These are phyloP conservation scores for Agrochola circellaris DNA, from an alignment of 2,888 invertebrate genomes.

Conservation along the genomic window DNA sequence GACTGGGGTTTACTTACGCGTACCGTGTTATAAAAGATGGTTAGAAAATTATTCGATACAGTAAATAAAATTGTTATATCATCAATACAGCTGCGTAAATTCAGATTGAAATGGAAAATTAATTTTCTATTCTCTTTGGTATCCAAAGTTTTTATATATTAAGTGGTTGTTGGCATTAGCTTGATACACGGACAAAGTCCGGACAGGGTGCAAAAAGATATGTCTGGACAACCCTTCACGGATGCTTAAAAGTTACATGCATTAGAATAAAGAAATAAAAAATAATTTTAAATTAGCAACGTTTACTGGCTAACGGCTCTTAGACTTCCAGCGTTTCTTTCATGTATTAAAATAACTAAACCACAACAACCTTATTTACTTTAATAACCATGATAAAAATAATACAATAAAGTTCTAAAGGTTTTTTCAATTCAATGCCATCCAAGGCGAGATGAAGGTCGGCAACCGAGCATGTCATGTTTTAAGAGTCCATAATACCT, in stretches of 20 bases:
- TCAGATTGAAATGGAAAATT: neutral
- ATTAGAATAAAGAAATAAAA: neutral
- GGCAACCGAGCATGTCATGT: neutral
- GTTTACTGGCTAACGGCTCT: neutral
- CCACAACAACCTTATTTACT: neutral
- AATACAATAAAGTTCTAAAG: neutral
- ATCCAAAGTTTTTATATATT: neutral
- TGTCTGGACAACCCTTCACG: neutral
- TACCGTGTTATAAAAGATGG: slow-evolving; percentile 6
- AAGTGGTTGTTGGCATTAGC: neutral
- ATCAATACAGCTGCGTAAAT: neutral
- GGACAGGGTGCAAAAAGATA: neutral
- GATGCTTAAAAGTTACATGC: neutral
- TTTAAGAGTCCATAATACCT: neutral
- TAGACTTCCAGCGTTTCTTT: neutral
- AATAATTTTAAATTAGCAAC: neutral
- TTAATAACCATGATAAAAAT: slow-evolving; percentile 18
- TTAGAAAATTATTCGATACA: slow-evolving; percentile 21
- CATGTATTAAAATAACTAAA: neutral
- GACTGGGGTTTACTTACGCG: slow-evolving; percentile 42
- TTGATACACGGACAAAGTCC: neutral
- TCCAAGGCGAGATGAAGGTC: slow-evolving; percentile 22
- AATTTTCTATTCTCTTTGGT: neutral
- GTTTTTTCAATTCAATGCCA: slow-evolving; percentile 20
- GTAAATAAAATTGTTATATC: slow-evolving; percentile 1